Evolutionary conservation across 2,888 invertebrate species (phyloP), one percentile per base, ranked within the genome.

Genomic region (Papilio demoleus): DNA sequence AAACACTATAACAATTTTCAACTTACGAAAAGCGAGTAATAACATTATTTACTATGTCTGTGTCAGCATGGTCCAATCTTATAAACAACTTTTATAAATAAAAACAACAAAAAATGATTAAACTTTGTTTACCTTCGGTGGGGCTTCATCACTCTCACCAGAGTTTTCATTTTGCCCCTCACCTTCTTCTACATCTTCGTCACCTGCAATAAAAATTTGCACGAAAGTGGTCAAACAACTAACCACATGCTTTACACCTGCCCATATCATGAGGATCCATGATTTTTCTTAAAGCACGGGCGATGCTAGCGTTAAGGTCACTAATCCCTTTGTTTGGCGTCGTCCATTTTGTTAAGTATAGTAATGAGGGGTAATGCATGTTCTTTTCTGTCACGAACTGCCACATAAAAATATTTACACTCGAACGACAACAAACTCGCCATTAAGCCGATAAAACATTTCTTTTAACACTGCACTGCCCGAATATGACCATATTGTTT

Each of bases 261-360:
- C 75, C 76, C 79, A 76, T 74, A 75, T 77, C 77, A 77, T 76
- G 75, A 77, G 77, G 79, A 81, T 75, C 76, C 74, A 76, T 73
- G 74, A 81, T 81, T 84, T 82, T 84, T 81, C 75, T 74, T 75
- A 76, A 79, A 79, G 83, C 79, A 80, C 81, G 80, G 79, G 79
- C 81, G 81, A 83, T 90, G 90, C 92, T 93, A 88, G 89, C 87
- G 87, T 89, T 88, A 91, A 90, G 89, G 88, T 93, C 94, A 94
- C 94, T 94, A 94, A 94, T 94, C 94, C 94, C 94, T 95, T 95
- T 95, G 94, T 95, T 95, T 94, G 94, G 94, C 93, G 94, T 94
- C 95, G 94, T 94, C 95, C 95, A 95, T 95, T 95, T 95, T 95
- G 95, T 95, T 94, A 94, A 94, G 95, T 94, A 47, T 47, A 90